Percentiles rank a stretch among this genome's conserved stretches.
These are phyloP conservation scores for Drosophila setifemur DNA, from an alignment of 1,140 invertebrate species.

Conservation along the genomic window DNA sequence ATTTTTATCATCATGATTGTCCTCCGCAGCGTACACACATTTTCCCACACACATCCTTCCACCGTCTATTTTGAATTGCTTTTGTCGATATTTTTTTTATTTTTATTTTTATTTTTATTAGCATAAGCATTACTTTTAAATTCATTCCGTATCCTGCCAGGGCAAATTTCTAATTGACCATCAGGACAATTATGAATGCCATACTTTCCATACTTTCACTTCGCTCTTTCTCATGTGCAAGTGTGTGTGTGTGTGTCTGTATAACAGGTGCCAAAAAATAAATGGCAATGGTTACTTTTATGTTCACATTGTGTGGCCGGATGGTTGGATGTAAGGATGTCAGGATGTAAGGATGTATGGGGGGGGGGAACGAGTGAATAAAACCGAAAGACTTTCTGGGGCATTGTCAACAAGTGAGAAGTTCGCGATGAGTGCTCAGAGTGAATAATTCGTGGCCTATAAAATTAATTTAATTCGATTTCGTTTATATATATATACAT, in stretches of 20 bases:
- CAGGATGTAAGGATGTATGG: too few species aligned
- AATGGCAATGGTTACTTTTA: conserved; percentile 64
- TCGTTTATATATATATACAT: conserved; percentile 10
- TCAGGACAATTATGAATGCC: conserved; percentile 57
- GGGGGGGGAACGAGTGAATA: conserved; percentile 20
- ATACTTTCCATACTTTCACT: conserved; percentile 16
- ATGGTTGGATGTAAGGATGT: too few species aligned
- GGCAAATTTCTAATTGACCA: conserved; percentile 74
- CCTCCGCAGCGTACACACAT: conserved; percentile 53
- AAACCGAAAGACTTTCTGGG: conserved; percentile 50
- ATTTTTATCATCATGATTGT: conserved; percentile 46
- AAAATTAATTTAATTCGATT: conserved; percentile 12
- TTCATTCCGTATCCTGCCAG: conserved; percentile 46
- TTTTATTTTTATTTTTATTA: conserved; percentile 38
- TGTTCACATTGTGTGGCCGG: conserved; percentile 50
- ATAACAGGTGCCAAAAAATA: conserved; percentile 68
- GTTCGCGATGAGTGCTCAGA: conserved; percentile 27
- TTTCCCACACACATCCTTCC: conserved; percentile 51
- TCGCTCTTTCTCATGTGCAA: conserved; percentile 7
- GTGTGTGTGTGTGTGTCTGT: conserved; percentile 32
- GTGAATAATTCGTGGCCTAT: conserved; percentile 28
- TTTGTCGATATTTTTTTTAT: conserved; percentile 31
- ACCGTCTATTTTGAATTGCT: conserved; percentile 58
- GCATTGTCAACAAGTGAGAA: conserved; percentile 66
- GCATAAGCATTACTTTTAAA: too few species aligned